A percentile compares a stretch with the other conserved stretches of the same genome.
Conservation (phyloP, 1,140 invertebrate genomes). For the Helicoverpa armigera region DNA sequence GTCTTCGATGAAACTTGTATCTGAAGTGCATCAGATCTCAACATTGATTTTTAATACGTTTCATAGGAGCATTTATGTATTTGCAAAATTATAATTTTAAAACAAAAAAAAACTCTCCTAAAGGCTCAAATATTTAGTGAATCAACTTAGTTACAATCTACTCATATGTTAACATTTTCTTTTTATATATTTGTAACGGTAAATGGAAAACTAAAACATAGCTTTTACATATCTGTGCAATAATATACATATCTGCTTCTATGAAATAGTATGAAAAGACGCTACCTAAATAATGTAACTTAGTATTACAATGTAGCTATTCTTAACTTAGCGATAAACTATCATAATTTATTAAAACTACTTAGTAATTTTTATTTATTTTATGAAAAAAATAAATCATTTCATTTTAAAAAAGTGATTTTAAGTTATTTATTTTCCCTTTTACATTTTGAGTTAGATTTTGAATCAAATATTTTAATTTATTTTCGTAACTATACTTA, state of each 20-base stretch:
- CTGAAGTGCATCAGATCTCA: slow-evolving; percentile 62
- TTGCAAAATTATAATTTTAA: not conserved
- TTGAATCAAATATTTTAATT: slow-evolving; percentile 11
- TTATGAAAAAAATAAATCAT: slow-evolving; percentile 60
- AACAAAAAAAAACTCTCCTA: not conserved
- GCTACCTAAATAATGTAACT: slow-evolving; percentile 52
- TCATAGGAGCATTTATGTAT: slow-evolving; percentile 81
- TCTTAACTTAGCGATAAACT: slow-evolving; percentile 44
- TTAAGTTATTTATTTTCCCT: slow-evolving; percentile 55
- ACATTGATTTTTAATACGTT: slow-evolving; percentile 59
- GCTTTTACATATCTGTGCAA: slow-evolving; percentile 64
- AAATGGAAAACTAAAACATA: slow-evolving; percentile 15
- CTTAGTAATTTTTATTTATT: slow-evolving; percentile 60
- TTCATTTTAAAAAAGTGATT: slow-evolving; percentile 55
- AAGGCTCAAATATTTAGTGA: slow-evolving; percentile 27
- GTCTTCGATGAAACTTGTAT: slow-evolving; percentile 60
- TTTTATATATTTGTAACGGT: not conserved
- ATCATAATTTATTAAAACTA: slow-evolving; percentile 56
- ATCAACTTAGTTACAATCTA: not conserved
- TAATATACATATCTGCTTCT: slow-evolving; percentile 77
- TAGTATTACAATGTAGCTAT: slow-evolving; percentile 52
- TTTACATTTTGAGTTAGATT: slow-evolving; percentile 42
- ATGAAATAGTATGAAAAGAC: slow-evolving; percentile 62
- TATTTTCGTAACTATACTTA: not conserved
- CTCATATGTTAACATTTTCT: not conserved